Conservation (phyloP, 2,888 invertebrate species). For the Tethea ocularis region DNA sequence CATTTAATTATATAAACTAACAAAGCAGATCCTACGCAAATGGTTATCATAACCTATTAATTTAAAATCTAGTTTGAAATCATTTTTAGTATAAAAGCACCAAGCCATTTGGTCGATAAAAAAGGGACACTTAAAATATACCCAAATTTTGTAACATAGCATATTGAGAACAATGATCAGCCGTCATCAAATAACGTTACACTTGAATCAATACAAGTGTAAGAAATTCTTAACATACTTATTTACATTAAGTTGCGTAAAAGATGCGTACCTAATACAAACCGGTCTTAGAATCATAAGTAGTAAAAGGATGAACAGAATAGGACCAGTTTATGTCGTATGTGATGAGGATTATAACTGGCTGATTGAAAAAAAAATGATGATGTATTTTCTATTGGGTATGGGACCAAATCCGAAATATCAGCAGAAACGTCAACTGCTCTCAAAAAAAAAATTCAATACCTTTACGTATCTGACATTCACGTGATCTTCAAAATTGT, state of each 20-base stretch:
- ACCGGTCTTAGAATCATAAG: background rate
- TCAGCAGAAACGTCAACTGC: too few species aligned
- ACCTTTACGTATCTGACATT: too few species aligned
- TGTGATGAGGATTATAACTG: too few species aligned
- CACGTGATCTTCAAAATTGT: too few species aligned
- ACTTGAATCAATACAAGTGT: conserved; percentile 17
- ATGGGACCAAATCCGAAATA: too few species aligned
- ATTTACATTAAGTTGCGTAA: conserved; percentile 16
- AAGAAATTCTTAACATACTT: conserved; percentile 11
- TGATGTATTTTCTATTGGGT: too few species aligned
- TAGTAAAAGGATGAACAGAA: background rate
- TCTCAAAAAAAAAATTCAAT: too few species aligned
- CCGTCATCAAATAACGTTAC: conserved; percentile 7
- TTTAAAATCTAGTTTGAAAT: background rate
- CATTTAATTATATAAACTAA: background rate
- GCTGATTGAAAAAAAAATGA: too few species aligned
- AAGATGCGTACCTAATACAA: conserved; percentile 10
- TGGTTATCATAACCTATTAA: too few species aligned
- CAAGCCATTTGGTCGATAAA: background rate
- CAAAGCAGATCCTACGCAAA: background rate
- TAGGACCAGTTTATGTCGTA: background rate
- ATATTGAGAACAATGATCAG: conserved; percentile 1
- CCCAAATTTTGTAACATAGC: background rate
- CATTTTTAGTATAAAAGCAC: background rate
- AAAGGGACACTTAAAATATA: background rate